These are phyloP conservation scores for Leptarthrus brevirostris DNA, from an alignment of 2,888 invertebrate species.

Conservation along the genomic window DNA sequence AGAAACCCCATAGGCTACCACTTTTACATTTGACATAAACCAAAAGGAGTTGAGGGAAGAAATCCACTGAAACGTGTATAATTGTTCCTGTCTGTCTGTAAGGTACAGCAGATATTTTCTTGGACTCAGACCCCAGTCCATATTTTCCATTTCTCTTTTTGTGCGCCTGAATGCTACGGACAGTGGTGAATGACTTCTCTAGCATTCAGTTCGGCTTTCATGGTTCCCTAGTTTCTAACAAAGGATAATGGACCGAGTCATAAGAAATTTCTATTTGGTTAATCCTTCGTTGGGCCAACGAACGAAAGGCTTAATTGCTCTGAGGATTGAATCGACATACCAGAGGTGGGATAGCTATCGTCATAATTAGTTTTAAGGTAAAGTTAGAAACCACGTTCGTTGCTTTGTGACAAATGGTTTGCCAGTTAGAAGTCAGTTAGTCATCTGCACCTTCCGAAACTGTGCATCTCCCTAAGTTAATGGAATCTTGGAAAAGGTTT, in stretches of 20 bases:
- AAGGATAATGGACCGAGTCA: constrained; percentile 29
- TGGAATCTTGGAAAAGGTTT: neutral
- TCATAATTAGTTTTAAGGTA: neutral
- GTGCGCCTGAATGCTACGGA: constrained; percentile 1
- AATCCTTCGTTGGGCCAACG: constrained; percentile 17
- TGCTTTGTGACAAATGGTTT: constrained; percentile 6
- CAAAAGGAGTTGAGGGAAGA: constrained; percentile 2
- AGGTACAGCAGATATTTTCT: constrained; percentile 12
- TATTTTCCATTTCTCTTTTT: constrained; percentile 18
- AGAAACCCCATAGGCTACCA: constrained; percentile 24
- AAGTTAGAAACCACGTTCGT: neutral
- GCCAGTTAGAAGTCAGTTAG: neutral
- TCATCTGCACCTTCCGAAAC: neutral
- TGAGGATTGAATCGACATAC: too few relatives aligned
- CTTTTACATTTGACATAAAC: constrained; percentile 11
- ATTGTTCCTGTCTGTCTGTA: constrained; percentile 25
- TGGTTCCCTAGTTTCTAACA: constrained; percentile 31
- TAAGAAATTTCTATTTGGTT: constrained; percentile 7
- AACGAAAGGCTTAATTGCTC: constrained; percentile 39
- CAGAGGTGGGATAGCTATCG: neutral
- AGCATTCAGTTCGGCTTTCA: constrained; percentile 40
- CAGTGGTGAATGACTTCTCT: constrained; percentile 28
- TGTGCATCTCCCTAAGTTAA: constrained; percentile 1
- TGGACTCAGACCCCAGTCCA: constrained; percentile 4
- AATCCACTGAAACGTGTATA: constrained; percentile 37